Evolutionary conservation across 2,797 vertebrate genomes (phyloP).

Genomic region (Sebastes aleutianus): DNA sequence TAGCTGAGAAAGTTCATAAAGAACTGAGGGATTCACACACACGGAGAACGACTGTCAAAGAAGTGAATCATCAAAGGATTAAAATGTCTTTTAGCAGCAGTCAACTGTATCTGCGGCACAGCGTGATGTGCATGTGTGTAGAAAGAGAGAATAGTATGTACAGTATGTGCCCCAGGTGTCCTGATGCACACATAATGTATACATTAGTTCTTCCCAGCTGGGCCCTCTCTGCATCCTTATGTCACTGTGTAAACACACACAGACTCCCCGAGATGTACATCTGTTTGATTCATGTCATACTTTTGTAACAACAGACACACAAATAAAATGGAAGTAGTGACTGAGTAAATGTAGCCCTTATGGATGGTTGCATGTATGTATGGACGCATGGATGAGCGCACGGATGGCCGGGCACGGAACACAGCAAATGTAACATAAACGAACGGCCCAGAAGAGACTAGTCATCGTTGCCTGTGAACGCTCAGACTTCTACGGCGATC

Average conservation of each 20-base stretch:
- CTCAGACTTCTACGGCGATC: neutral
- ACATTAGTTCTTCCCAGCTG: slow-evolving; percentile 65
- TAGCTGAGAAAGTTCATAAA: slow-evolving; percentile 40
- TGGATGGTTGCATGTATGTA: slow-evolving; percentile 10
- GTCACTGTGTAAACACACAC: slow-evolving; percentile 42
- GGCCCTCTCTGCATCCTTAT: slow-evolving; percentile 55
- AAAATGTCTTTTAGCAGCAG: slow-evolving; percentile 31
- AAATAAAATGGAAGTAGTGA: slow-evolving; percentile 22
- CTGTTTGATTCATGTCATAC: slow-evolving; percentile 34
- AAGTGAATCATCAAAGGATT: slow-evolving; percentile 46
- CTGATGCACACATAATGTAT: slow-evolving; percentile 49
- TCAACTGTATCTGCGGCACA: slow-evolving; percentile 12
- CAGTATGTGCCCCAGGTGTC: slow-evolving; percentile 65
- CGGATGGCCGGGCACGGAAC: neutral
- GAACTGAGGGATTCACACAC: slow-evolving; percentile 33
- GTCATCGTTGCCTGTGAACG: slow-evolving; percentile 1
- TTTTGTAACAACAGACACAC: slow-evolving; percentile 37
- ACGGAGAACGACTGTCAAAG: slow-evolving; percentile 35
- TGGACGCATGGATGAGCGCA: neutral
- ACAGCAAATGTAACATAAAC: slow-evolving; percentile 13
- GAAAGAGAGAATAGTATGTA: slow-evolving; percentile 10
- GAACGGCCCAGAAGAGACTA: neutral
- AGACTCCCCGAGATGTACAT: slow-evolving; percentile 26
- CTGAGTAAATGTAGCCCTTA: slow-evolving; percentile 15
- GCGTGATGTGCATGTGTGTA: slow-evolving; percentile 11